phyloP scores from a whole-genome alignment of 2,113 vertebrate genomes.

The Zosterops japonicus region DNA sequence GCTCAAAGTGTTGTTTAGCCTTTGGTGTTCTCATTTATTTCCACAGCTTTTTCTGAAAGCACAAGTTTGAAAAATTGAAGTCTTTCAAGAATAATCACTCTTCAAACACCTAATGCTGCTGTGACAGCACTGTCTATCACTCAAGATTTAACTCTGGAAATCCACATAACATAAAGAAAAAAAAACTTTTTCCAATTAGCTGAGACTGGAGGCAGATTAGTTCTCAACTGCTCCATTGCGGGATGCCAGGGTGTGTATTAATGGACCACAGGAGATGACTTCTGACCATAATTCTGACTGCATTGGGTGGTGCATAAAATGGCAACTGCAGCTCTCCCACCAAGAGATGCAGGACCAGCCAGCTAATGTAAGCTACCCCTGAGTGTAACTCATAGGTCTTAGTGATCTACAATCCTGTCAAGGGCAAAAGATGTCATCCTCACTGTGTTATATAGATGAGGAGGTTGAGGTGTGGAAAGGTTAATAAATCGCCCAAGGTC shows the following conservation, averaged over 20 bases:
- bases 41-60: slow-evolving; percentile 41
- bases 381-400: background rate
- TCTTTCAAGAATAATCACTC: slow-evolving; percentile 74
- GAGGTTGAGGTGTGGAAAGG: slow-evolving; percentile 7
- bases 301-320: background rate
- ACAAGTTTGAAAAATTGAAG: slow-evolving; percentile 73
- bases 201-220: slow-evolving; percentile 65
- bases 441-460: background rate
- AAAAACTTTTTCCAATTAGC: slow-evolving; percentile 74
- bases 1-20: slow-evolving; percentile 56
- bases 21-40: slow-evolving; percentile 66
- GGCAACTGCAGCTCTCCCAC: background rate
- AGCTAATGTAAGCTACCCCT: background rate
- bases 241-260: slow-evolving; percentile 33
- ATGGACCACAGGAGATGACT: slow-evolving; percentile 9
- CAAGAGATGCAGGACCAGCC: background rate
- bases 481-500: slow-evolving; percentile 49
- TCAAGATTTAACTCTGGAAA: slow-evolving; percentile 77
- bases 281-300: slow-evolving; percentile 22
- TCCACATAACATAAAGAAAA: slow-evolving; percentile 65
- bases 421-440: slow-evolving; percentile 18
- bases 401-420: slow-evolving; percentile 50
- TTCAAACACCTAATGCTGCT: slow-evolving; percentile 77
- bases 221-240: slow-evolving; percentile 19
- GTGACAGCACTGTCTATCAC: slow-evolving; percentile 82